phyloP scores from a whole-genome alignment of 2,888 invertebrate species.

The Eumerus sabulonum region DNA sequence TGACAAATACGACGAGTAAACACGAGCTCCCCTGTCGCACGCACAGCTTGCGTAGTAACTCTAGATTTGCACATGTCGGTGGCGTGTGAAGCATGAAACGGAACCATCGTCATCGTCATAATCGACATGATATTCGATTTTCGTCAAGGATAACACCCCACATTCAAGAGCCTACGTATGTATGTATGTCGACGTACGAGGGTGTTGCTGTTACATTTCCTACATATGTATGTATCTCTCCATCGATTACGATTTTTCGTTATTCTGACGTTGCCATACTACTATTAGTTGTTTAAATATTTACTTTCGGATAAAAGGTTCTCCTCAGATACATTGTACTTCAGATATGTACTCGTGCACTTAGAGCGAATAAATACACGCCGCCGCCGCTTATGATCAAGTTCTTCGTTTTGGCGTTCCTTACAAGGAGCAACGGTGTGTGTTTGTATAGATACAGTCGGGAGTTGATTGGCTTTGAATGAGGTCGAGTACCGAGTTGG shows the following conservation, averaged over 20 bases:
- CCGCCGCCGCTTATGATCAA: slow-evolving; percentile 1
- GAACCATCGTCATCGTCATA: slow-evolving; percentile 27
- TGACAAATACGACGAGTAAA: slow-evolving; percentile 38
- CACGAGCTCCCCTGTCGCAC: neutral
- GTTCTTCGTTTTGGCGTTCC: slow-evolving; percentile 25
- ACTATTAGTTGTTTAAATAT: slow-evolving; percentile 69
- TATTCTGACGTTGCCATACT: slow-evolving; percentile 12
- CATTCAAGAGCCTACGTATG: slow-evolving; percentile 25
- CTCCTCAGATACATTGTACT: slow-evolving; percentile 54
- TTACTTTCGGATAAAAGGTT: slow-evolving; percentile 60
- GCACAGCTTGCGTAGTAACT: neutral
- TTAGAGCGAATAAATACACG: slow-evolving; percentile 35
- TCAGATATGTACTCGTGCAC: slow-evolving; percentile 16
- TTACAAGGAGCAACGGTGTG: neutral
- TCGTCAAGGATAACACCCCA: slow-evolving; percentile 22
- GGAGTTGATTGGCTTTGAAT: slow-evolving; percentile 9
- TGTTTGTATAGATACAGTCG: neutral
- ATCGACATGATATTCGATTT: slow-evolving; percentile 62
- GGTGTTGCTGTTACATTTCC: slow-evolving; percentile 5
- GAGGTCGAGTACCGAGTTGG: slow-evolving; percentile 29
- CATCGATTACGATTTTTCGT: too few species aligned
- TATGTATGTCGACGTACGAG: neutral
- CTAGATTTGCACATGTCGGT: too few species aligned
- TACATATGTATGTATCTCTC: too few species aligned
- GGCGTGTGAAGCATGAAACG: neutral